Percentiles rank a stretch among this genome's conserved stretches.
phyloP scores from a whole-genome alignment of 2,113 vertebrate genomes.

The Mirza zaza region DNA sequence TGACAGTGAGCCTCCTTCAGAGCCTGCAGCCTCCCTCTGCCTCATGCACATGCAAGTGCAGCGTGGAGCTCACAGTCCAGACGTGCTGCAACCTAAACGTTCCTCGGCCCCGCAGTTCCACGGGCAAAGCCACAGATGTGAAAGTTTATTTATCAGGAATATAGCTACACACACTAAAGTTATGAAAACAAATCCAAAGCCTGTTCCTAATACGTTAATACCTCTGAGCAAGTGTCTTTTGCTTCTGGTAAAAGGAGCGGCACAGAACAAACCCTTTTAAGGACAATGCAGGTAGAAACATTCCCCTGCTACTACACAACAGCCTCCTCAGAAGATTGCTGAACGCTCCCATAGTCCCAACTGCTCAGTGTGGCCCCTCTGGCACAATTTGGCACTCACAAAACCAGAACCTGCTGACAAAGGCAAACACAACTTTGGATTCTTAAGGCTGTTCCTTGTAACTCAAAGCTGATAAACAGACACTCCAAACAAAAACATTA shows the following conservation, averaged over 20 bases:
- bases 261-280: neutral
- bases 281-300: neutral
- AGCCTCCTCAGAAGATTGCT: neutral
- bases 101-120: neutral
- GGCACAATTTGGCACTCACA: neutral
- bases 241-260: neutral
- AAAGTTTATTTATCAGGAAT: too few relatives aligned
- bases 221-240: neutral
- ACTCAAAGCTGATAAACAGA: neutral
- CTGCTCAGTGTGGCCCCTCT: neutral
- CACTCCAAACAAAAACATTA: neutral
- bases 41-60: neutral
- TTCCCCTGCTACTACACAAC: neutral
- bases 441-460: neutral
- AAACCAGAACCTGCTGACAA: neutral
- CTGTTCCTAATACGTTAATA: neutral
- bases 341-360: neutral
- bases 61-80: neutral
- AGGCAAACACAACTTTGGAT: neutral
- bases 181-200: neutral
- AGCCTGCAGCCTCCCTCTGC: neutral
- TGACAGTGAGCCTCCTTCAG: neutral
- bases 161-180: neutral
- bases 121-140: neutral
- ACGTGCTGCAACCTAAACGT: accelerated